These are phyloP conservation scores for Sebastes paucispinis DNA, from an alignment of 2,797 vertebrate genomes.

Conservation along the genomic window DNA sequence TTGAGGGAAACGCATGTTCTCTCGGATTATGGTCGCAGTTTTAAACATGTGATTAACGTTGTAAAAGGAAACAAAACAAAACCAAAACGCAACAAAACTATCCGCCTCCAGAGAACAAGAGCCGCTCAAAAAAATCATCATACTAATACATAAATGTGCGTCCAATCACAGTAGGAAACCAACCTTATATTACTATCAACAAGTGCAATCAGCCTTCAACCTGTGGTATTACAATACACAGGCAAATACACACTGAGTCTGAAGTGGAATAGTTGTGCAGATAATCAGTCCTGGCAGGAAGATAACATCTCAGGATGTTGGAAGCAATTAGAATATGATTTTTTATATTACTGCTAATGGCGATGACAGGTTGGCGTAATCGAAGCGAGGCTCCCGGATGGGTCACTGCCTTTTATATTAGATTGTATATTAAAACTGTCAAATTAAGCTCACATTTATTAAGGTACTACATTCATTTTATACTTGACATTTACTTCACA, in stretches of 20 bases:
- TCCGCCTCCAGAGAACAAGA: too few relatives aligned
- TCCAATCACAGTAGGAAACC: neutral
- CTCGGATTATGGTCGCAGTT: too few relatives aligned
- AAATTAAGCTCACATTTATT: neutral
- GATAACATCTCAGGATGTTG: neutral
- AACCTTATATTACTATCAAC: neutral
- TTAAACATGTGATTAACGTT: too few relatives aligned
- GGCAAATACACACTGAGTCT: neutral
- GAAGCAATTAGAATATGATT: neutral
- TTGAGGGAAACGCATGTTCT: too few relatives aligned
- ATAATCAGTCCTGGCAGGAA: neutral
- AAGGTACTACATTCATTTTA: neutral
- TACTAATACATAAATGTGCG: neutral
- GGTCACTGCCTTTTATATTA: neutral
- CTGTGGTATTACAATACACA: neutral
- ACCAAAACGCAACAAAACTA: too few relatives aligned
- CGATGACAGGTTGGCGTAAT: neutral
- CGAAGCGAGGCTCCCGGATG: neutral
- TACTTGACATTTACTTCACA: neutral
- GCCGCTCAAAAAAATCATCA: too few relatives aligned
- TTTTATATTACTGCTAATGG: neutral
- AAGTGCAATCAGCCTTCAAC: neutral
- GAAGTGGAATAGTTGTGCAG: neutral
- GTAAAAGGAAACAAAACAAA: too few relatives aligned
- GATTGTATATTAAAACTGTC: neutral